Evolutionary conservation across 2,113 vertebrate genomes (phyloP).

Genomic region (Psilopsiagon aurifrons): DNA sequence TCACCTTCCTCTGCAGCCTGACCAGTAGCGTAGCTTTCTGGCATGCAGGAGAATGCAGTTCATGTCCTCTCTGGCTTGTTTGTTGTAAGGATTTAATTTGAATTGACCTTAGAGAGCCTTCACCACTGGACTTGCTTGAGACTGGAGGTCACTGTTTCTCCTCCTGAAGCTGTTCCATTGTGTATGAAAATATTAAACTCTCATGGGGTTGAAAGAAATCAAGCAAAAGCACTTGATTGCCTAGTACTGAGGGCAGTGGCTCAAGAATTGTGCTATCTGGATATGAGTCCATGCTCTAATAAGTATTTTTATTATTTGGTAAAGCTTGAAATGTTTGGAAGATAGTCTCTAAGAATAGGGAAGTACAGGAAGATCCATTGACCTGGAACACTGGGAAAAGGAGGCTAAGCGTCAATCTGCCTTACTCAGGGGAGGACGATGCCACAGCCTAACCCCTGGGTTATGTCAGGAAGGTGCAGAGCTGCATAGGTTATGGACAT

Average conservation of each 20-base stretch:
- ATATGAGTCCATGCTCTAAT: not conserved
- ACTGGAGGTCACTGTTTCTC: not conserved
- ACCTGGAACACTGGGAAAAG: not conserved
- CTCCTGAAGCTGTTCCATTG: not conserved
- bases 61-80: not conserved
- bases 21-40: not conserved
- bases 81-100: not conserved
- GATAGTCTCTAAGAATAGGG: not conserved
- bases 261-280: not conserved
- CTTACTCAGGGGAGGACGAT: accelerated
- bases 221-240: not conserved
- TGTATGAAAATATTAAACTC: not conserved
- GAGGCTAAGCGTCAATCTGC: not conserved
- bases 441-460: not conserved
- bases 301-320: not conserved
- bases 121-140: not conserved
- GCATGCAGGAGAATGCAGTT: not conserved
- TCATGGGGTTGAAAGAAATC: not conserved
- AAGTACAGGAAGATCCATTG: not conserved
- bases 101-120: not conserved
- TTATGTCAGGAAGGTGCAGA: not conserved
- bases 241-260: not conserved
- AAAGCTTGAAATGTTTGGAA: not conserved
- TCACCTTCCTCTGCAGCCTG: not conserved
- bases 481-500: not conserved